Evolutionary conservation across 2,113 vertebrate genomes (phyloP), one percentile per base, ranked within the genome.

Genomic region (Parotia lawesii): DNA sequence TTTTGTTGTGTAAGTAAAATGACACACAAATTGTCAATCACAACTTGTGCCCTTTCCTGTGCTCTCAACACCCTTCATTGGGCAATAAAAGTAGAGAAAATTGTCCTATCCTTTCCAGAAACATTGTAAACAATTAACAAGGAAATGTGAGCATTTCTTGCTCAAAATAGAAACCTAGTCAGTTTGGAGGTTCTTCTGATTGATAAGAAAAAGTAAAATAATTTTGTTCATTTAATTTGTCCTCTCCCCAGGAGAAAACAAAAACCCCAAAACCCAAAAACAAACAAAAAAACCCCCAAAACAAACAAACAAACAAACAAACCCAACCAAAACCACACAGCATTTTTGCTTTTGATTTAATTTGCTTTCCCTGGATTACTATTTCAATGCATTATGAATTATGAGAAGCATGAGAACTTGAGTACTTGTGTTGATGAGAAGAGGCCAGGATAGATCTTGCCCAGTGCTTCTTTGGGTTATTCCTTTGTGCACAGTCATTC

Each of bases 331-430:
- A 80, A 37, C 5, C 37, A 51, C 11, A 19, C 17, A 20, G 4
- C 9, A 50, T 51, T 94, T 87, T 80, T 64, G 8, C n/a, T 45
- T 85, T 82, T 60, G 17, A 51, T 81, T 92, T 69, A 75, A 54
- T 85, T 72, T 14, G 2, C 9, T 61, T 94, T 89, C 27, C 16
- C 9, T 58, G 54, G 45, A 82, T 89, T 89, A 57, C 50, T 89
- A 61, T 93, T 89, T 81, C 57, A 87, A 4, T 87, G n/a, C 33
- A 76, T 65, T 90, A 64, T 71, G 19, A 19, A 89, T 76, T 82
- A 85, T 2, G 1, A 12, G n/a, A 77, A 71, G 18, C 37, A 45
- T 40, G 20, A 75, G 37, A 84, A 77, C 67, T 74, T 88, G 72
- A 86, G 38, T 77, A 71, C 6, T 64, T 7, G 0, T 84, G 7